phyloP scores from a whole-genome alignment of 2,888 invertebrate genomes.

The Catocala nupta region DNA sequence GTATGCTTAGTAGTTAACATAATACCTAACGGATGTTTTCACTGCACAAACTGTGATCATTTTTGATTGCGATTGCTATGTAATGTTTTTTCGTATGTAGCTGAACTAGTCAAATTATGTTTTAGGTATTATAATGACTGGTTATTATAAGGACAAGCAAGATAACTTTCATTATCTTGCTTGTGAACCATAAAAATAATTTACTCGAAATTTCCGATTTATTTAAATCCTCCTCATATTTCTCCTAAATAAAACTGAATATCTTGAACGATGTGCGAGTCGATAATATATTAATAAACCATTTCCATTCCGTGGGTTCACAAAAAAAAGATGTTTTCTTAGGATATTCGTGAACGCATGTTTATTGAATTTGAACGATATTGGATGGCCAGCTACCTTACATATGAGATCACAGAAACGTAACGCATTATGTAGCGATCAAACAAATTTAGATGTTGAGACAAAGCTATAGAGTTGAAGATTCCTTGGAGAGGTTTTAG shows the following conservation, averaged over 20 bases:
- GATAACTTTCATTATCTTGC: too few relatives aligned
- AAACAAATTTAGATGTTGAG: conserved; percentile 8
- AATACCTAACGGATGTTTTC: too few relatives aligned
- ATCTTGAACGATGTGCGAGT: conserved; percentile 5
- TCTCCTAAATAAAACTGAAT: conserved; percentile 1
- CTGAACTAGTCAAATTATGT: too few relatives aligned
- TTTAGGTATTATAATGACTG: too few relatives aligned
- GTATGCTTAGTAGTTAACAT: too few relatives aligned
- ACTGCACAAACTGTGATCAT: too few relatives aligned
- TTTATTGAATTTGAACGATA: conserved; percentile 59
- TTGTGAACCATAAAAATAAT: too few relatives aligned
- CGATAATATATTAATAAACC: conserved; percentile 44
- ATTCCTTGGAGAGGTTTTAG: conserved; percentile 10
- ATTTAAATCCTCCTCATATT: too few relatives aligned
- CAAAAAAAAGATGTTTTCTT: conserved; percentile 32
- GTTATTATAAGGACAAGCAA: too few relatives aligned
- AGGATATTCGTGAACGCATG: conserved; percentile 46
- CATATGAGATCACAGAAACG: conserved; percentile 19
- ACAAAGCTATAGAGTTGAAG: background rate
- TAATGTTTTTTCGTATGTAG: too few relatives aligned
- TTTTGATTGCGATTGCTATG: too few relatives aligned
- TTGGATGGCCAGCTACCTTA: conserved; percentile 39
- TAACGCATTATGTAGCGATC: conserved; percentile 9
- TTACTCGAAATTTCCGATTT: too few relatives aligned
- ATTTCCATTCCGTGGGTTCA: conserved; percentile 38